A percentile compares a stretch with the other conserved stretches of the same genome.
Evolutionary conservation across 2,113 vertebrate species (phyloP).

Genomic region (Aegotheles bennettii): DNA sequence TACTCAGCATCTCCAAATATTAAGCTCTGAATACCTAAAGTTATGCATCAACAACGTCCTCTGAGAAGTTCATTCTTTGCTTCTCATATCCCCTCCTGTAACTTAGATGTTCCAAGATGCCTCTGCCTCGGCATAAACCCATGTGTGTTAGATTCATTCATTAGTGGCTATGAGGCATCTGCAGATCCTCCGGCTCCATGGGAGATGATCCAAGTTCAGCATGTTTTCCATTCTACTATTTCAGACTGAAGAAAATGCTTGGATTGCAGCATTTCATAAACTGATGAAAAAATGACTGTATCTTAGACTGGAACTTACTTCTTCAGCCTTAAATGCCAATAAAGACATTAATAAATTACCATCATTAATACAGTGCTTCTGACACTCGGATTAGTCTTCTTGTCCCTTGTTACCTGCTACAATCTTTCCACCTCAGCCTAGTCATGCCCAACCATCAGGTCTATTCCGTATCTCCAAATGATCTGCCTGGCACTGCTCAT

Average conservation of each 20-base stretch:
- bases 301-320: not conserved
- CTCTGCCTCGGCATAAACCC: not conserved
- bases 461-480: not conserved
- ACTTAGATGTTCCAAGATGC: not conserved
- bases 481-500: not conserved
- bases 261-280: not conserved
- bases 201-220: not conserved
- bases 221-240: not conserved
- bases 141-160: not conserved
- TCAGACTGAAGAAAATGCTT: not conserved
- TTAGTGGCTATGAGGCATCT: not conserved
- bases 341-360: not conserved
- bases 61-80: not conserved
- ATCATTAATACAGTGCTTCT: not conserved
- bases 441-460: not conserved
- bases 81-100: not conserved
- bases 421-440: not conserved
- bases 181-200: not conserved
- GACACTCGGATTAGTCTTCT: not conserved
- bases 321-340: not conserved
- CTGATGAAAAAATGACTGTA: not conserved
- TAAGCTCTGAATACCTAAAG: not conserved
- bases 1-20: not conserved
- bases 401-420: not conserved
- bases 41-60: not conserved